Evolutionary conservation across 1,140 invertebrate genomes (phyloP).

Genomic region (roundworm (Caenorhabditis elegans)): DNA sequence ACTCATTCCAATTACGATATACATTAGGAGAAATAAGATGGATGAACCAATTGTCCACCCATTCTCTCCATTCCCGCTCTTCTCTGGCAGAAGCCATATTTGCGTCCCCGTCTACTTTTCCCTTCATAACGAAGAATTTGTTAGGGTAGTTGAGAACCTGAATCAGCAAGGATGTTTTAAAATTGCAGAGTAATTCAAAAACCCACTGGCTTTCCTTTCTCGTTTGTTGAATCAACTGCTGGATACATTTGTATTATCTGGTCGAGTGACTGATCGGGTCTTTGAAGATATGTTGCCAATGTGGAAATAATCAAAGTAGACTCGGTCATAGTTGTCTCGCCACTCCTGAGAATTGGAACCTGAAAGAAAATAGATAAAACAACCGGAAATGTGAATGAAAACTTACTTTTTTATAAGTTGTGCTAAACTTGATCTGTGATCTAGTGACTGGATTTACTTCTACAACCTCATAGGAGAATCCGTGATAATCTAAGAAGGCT

Average conservation of each 20-base stretch:
- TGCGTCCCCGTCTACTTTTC: conserved; percentile 60
- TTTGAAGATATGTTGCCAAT: conserved; percentile 77
- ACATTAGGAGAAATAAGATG: conserved; percentile 92
- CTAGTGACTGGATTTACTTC: conserved; percentile 91
- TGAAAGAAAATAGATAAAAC: conserved; percentile 8
- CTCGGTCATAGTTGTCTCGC: conserved; percentile 80
- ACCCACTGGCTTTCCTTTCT: conserved; percentile 66
- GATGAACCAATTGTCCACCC: conserved; percentile 79
- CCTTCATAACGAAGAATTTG: conserved; percentile 90
- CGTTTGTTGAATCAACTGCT: conserved; percentile 69
- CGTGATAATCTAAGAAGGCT: conserved; percentile 87
- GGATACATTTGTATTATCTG: conserved; percentile 84
- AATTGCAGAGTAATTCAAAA: background rate
- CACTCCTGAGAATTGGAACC: conserved; percentile 57
- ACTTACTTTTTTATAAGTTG: conserved; percentile 78
- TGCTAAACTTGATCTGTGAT: conserved; percentile 87
- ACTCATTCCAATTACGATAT: conserved; percentile 82
- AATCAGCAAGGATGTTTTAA: conserved; percentile 68
- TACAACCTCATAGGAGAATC: conserved; percentile 89
- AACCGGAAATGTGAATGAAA: background rate
- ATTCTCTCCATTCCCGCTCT: conserved; percentile 89
- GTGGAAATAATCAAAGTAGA: conserved; percentile 90
- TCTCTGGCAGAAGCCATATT: conserved; percentile 71
- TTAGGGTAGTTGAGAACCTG: conserved; percentile 76
- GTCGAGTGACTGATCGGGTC: conserved; percentile 72